These are phyloP conservation scores for Scyliorhinus canicula DNA, from an alignment of 2,797 vertebrate genomes.

Conservation along the genomic window DNA sequence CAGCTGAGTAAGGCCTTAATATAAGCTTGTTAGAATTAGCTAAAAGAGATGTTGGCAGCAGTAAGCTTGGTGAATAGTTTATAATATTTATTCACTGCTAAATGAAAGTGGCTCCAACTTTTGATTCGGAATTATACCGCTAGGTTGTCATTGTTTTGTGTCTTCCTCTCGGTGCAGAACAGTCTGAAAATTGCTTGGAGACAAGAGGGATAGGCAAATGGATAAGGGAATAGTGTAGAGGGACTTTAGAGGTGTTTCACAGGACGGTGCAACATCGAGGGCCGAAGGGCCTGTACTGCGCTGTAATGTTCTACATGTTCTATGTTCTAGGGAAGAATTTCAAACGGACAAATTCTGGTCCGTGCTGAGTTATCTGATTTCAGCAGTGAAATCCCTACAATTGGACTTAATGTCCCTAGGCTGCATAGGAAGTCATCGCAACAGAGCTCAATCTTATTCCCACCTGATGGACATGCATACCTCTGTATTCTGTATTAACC, in stretches of 20 bases:
- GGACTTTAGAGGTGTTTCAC: too few relatives aligned
- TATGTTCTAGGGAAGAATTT: too few relatives aligned
- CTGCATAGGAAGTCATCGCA: neutral
- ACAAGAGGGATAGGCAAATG: too few relatives aligned
- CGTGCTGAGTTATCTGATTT: neutral
- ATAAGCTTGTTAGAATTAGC: constrained; percentile 4
- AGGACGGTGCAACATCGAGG: too few relatives aligned
- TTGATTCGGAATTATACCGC: constrained; percentile 17
- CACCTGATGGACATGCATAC: neutral
- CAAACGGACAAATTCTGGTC: neutral
- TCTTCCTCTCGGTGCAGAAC: neutral
- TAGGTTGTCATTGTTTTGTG: neutral
- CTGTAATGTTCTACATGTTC: too few relatives aligned
- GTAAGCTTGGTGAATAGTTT: neutral
- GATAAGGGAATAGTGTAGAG: too few relatives aligned
- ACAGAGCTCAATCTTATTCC: neutral
- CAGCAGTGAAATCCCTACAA: neutral
- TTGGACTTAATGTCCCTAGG: neutral
- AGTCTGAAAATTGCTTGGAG: neutral
- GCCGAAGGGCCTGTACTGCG: too few relatives aligned
- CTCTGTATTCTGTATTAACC: too few relatives aligned
- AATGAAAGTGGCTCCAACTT: neutral
- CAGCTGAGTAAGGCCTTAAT: constrained; percentile 8
- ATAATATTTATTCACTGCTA: neutral
- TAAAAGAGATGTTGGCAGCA: too few relatives aligned